Conservation (phyloP, 2,888 invertebrate species). For the Lasioglossum leucozonium region DNA sequence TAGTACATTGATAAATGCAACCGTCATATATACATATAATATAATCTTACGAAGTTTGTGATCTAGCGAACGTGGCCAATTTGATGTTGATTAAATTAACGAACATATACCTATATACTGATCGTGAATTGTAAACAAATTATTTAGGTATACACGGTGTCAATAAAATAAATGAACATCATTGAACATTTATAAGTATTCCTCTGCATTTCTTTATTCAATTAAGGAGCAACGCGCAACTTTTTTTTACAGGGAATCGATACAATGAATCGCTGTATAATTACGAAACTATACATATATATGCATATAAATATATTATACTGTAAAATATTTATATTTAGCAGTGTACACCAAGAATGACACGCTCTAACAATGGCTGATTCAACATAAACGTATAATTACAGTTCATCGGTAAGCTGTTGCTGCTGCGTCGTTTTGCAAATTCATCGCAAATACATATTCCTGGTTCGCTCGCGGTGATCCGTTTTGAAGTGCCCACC, state of each 20-base stretch:
- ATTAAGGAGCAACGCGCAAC: neutral
- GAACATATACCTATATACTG: neutral
- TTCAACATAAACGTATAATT: neutral
- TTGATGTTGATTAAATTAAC: neutral
- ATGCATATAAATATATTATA: too few relatives aligned
- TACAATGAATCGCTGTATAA: neutral
- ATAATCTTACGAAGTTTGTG: neutral
- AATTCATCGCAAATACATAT: neutral
- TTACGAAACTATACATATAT: neutral
- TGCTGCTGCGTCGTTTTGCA: neutral
- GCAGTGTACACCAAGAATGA: neutral
- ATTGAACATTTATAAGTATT: neutral
- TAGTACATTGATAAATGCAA: neutral
- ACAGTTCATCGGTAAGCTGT: neutral
- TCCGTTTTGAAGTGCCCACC: constrained; percentile 33
- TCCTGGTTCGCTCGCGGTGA: constrained; percentile 7
- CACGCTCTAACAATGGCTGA: neutral
- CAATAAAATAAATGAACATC: neutral
- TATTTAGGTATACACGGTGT: neutral
- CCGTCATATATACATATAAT: neutral
- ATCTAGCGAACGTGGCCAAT: neutral
- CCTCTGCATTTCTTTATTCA: neutral
- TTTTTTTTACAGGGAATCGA: neutral
- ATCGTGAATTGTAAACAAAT: neutral
- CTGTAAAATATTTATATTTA: constrained; percentile 2